Conservation (phyloP, 2,113 vertebrate genomes). For the Gallinago media region DNA sequence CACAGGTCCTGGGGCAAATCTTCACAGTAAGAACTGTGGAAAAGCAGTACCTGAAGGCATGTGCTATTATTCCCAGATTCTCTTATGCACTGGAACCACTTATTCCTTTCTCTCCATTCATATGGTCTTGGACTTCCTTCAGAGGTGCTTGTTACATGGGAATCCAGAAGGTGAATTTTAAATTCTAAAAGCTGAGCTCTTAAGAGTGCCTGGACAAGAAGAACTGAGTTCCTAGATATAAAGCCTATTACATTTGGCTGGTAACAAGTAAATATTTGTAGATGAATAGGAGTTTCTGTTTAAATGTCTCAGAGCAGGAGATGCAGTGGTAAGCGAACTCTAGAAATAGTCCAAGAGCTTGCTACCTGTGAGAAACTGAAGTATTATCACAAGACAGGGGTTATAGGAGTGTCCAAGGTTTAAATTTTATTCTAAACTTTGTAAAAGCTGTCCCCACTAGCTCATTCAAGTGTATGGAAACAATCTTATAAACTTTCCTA, state of each 20-base stretch:
- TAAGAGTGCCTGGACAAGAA: neutral
- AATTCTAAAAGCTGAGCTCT: neutral
- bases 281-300: neutral
- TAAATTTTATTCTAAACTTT: neutral
- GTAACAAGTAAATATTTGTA: neutral
- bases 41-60: accelerated
- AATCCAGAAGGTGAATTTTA: neutral
- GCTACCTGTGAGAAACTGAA: neutral
- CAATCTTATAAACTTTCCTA: neutral
- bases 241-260: neutral
- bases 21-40: neutral
- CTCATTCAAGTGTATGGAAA: neutral
- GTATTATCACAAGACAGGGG: neutral
- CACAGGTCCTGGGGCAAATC: neutral
- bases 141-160: neutral
- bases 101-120: neutral
- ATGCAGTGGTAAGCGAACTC: neutral
- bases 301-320: neutral
- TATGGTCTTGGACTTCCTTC: neutral
- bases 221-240: neutral
- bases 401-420: neutral
- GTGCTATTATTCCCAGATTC: neutral
- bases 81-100: neutral
- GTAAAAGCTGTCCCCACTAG: neutral
- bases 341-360: neutral